phyloP scores from a whole-genome alignment of 2,888 invertebrate genomes.

The Tipula lateralis region DNA sequence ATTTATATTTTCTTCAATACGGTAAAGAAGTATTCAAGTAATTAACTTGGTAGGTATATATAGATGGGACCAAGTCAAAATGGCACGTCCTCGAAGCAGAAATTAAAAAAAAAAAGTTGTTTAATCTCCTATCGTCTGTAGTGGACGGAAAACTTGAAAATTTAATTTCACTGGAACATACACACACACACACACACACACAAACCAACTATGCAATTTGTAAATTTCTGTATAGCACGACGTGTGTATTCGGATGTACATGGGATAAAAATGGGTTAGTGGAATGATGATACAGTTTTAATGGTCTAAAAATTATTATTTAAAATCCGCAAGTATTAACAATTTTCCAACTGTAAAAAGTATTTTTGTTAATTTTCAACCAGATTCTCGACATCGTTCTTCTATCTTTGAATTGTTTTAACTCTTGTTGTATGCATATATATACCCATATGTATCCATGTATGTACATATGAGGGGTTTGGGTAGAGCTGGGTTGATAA shows the following conservation, averaged over 20 bases:
- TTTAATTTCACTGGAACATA: background rate
- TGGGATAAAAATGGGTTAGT: background rate
- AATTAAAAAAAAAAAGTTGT: background rate
- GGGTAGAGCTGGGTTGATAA: background rate
- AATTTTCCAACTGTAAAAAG: background rate
- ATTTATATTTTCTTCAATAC: background rate
- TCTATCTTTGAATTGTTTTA: background rate
- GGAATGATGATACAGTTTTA: background rate
- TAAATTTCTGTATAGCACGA: background rate
- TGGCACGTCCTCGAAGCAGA: background rate
- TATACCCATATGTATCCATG: background rate
- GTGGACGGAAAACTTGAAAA: background rate
- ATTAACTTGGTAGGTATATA: background rate
- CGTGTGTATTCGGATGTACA: background rate
- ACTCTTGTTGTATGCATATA: background rate
- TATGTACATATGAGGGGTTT: background rate
- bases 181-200: background rate
- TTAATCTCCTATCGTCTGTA: background rate
- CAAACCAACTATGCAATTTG: background rate
- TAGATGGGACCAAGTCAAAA: background rate
- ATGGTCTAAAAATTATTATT: constrained; percentile 7
- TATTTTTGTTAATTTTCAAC: background rate
- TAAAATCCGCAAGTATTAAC: constrained; percentile 19
- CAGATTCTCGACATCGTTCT: background rate
- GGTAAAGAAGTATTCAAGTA: background rate